Conservation (phyloP, 1,140 invertebrate genomes). For the Drosophila sp. region DNA sequence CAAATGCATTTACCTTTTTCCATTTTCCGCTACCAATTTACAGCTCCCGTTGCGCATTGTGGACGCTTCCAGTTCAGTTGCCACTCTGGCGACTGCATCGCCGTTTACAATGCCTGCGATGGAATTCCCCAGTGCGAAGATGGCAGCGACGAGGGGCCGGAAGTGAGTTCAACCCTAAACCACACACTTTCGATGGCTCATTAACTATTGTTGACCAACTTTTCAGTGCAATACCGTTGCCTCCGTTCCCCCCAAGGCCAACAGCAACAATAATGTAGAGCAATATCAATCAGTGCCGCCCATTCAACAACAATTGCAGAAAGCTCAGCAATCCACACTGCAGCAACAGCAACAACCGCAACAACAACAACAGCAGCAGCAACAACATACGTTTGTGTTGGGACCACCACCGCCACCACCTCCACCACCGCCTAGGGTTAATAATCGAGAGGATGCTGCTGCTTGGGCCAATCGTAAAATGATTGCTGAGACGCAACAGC, state of each 20-base stretch:
- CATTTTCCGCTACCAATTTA: slow-evolving; percentile 29
- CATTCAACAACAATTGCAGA: slow-evolving; percentile 62
- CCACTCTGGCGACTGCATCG: slow-evolving; percentile 95
- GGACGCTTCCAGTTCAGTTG: slow-evolving; percentile 95
- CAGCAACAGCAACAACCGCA: slow-evolving; percentile 33
- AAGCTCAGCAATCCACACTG: slow-evolving; percentile 30
- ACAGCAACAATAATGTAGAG: slow-evolving; percentile 28
- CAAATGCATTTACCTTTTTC: slow-evolving; percentile 30
- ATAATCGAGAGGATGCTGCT: slow-evolving; percentile 78
- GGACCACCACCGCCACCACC: slow-evolving; percentile 65
- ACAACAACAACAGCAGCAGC: slow-evolving; percentile 49
- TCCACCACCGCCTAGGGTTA: slow-evolving; percentile 64
- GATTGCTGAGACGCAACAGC: slow-evolving; percentile 56
- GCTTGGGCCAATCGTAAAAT: slow-evolving; percentile 81
- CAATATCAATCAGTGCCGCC: slow-evolving; percentile 62
- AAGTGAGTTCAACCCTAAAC: slow-evolving; percentile 85
- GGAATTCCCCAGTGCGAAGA: slow-evolving; percentile 97
- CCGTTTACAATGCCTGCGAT: slow-evolving; percentile 97
- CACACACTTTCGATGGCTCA: neutral
- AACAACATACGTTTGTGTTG: slow-evolving; percentile 57
- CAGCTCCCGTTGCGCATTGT: slow-evolving; percentile 85
- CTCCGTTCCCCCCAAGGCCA: slow-evolving; percentile 50
- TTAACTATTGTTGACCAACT: slow-evolving; percentile 43
- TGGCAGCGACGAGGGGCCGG: slow-evolving; percentile 94
- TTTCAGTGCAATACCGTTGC: slow-evolving; percentile 66